A percentile compares a stretch with the other conserved stretches of the same genome.
These are phyloP conservation scores for Nomada fabriciana DNA, from an alignment of 2,888 invertebrate species.

Conservation along the genomic window DNA sequence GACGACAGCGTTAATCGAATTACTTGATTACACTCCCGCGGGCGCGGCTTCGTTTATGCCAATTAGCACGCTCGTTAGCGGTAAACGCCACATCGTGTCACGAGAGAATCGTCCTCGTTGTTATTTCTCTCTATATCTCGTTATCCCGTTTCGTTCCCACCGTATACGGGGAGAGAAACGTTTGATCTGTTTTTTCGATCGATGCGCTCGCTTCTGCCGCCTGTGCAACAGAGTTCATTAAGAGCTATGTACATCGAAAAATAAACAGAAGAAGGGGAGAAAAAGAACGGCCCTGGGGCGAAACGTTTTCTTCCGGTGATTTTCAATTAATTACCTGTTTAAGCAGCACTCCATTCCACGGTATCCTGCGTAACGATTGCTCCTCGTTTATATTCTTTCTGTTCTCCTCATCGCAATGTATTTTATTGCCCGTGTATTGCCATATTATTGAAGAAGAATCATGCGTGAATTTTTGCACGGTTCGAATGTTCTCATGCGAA, in stretches of 20 bases:
- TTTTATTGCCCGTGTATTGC: no score
- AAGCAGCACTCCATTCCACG: not conserved
- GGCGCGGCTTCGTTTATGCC: slow-evolving; percentile 74
- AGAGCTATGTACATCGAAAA: slow-evolving; percentile 18
- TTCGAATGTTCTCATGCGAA: not conserved
- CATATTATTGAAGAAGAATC: slow-evolving; percentile 2
- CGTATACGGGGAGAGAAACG: slow-evolving; percentile 30
- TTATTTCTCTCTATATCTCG: slow-evolving; percentile 61
- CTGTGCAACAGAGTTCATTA: slow-evolving; percentile 50
- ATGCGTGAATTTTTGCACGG: not conserved
- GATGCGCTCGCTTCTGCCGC: slow-evolving; percentile 27
- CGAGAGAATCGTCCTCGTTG: slow-evolving; percentile 63
- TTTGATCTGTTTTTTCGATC: slow-evolving; percentile 52
- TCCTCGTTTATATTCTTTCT: no score
- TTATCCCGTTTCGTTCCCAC: slow-evolving; percentile 41
- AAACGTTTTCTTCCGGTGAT: slow-evolving; percentile 10
- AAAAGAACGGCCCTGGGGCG: not conserved
- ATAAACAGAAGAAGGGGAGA: not conserved
- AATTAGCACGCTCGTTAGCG: slow-evolving; percentile 78
- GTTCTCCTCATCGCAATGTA: no score
- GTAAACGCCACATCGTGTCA: slow-evolving; percentile 69
- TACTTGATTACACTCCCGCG: slow-evolving; percentile 67
- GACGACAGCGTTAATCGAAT: slow-evolving; percentile 62
- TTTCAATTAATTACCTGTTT: slow-evolving; percentile 43
- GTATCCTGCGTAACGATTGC: not conserved